Evolutionary conservation across 2,797 vertebrate species (phyloP).

Genomic region (Parambassis ranga): DNA sequence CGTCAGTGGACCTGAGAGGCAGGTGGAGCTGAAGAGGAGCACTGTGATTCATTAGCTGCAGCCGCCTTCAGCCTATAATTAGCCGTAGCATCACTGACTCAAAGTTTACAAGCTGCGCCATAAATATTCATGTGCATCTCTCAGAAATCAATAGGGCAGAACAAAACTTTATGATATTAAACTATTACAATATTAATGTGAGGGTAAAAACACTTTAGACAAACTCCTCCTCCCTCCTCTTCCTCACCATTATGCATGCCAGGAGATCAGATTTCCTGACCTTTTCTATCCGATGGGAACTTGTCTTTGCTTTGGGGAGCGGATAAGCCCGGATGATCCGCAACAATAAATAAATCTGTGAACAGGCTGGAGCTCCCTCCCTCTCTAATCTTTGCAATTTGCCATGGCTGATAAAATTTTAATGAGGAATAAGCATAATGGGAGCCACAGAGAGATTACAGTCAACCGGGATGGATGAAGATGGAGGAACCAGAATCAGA

Average conservation of each 20-base stretch:
- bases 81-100: conserved; percentile 48
- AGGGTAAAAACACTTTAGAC: conserved; percentile 55
- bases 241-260: conserved; percentile 37
- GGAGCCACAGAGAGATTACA: conserved; percentile 71
- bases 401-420: conserved; percentile 76
- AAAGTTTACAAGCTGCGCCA: conserved; percentile 55
- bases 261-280: conserved; percentile 68
- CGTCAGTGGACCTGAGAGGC: conserved; percentile 36
- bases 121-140: conserved; percentile 67
- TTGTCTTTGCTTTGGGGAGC: conserved; percentile 62
- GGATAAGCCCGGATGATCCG: conserved; percentile 74
- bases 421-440: conserved; percentile 80
- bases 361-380: conserved; percentile 58
- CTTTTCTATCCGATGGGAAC: conserved; percentile 65
- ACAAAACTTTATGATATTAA: conserved; percentile 70
- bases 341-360: conserved; percentile 74
- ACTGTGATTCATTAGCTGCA: conserved; percentile 50
- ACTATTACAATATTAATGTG: conserved; percentile 66
- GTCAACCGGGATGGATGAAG: conserved; percentile 53
- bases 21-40: conserved; percentile 38
- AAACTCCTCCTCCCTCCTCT: conserved; percentile 33
- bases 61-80: conserved; percentile 54
- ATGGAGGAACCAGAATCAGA: conserved; percentile 37
- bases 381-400: conserved; percentile 79
- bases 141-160: conserved; percentile 69